Base-by-base conservation (phyloP, 2,797 vertebrate genomes). In the Takifugu ocellatus region DNA sequence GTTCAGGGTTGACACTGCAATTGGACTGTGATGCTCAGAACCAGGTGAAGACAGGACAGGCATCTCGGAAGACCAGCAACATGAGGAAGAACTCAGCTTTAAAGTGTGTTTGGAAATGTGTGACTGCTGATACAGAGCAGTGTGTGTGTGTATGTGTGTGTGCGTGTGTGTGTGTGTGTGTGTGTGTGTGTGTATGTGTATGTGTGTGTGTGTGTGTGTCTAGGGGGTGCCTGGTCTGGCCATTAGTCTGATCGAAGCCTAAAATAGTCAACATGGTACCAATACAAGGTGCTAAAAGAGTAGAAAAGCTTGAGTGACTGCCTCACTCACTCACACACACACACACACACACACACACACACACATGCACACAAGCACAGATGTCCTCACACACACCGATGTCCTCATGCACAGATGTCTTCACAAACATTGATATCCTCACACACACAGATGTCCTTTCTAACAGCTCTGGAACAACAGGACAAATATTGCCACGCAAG, bases 201-300 rank as follows among this genome's bases (percentile, higher is more conserved):
- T 11, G 33, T 3, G 11, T 36, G 33, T 12, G 33, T 11, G 12
- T 52, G 56, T 59, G 68, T 74, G 58, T 73, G 59, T 72, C 64
- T 64, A 50, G 56, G 57, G 68, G 72, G 58, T 73, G 59, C 71
- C 64, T 64, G 50, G 64, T 74, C 65, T 52, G 61, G 69, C 84
- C 83, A 88, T 88, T 83, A 88, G 63, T 25, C 25, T 71, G 43
- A 58, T 66, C 77, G 74, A 33, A 68, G 78, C 82, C 84, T 72
- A 78, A 85, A 84, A 75, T 71, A 75, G 76, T 49, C 65, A 83
- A 83, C 88, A 87, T 74, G 70, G 49, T 79, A 75, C 78, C 63
- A 82, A 84, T 87, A 87, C 86, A 87, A 85, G 78, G 85, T 83
- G 86, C 84, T 87, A 88, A 89, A 85, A 86, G 77, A 66, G 56